Conservation (phyloP, 1,140 invertebrate genomes). For the Psix sp. region DNA sequence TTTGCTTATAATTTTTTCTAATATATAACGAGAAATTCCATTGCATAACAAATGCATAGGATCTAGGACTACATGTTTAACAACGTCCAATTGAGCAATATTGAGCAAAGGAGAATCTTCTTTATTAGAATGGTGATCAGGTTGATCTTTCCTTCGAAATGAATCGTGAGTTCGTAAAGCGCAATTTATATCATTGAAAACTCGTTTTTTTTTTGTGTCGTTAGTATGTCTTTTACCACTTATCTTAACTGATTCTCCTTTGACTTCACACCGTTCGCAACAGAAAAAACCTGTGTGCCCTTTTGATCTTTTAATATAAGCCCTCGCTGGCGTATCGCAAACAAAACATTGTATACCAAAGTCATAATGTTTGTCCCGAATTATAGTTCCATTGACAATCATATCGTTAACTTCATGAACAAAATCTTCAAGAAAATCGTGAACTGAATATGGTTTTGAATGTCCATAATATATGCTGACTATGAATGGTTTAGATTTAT, state of each 20-base stretch:
- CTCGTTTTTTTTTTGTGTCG: conserved; percentile 15
- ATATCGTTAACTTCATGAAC: conserved; percentile 23
- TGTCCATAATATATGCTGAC: conserved; percentile 35
- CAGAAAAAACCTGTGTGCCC: conserved; percentile 4
- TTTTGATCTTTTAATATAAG: conserved; percentile 27
- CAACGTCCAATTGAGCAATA: conserved; percentile 4
- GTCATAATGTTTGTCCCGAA: conserved; percentile 8
- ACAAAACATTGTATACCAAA: conserved; percentile 6
- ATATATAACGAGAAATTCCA: not conserved
- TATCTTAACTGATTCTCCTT: conserved; percentile 10
- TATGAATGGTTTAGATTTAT: conserved; percentile 26
- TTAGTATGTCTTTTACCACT: not conserved
- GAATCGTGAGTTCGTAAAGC: conserved; percentile 4
- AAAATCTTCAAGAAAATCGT: conserved; percentile 34
- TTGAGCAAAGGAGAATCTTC: conserved; percentile 11
- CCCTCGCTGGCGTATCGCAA: conserved; percentile 26
- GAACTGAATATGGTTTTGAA: conserved; percentile 33
- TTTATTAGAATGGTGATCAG: conserved; percentile 2
- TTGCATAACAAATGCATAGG: conserved; percentile 9
- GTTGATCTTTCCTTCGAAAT: conserved; percentile 5
- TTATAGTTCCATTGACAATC: conserved; percentile 13
- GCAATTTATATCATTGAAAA: conserved; percentile 8
- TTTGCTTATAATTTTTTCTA: not conserved
- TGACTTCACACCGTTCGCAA: conserved; percentile 17
- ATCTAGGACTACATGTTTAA: conserved; percentile 13